Evolutionary conservation across 2,113 vertebrate genomes (phyloP).

Genomic region (Indri indri): DNA sequence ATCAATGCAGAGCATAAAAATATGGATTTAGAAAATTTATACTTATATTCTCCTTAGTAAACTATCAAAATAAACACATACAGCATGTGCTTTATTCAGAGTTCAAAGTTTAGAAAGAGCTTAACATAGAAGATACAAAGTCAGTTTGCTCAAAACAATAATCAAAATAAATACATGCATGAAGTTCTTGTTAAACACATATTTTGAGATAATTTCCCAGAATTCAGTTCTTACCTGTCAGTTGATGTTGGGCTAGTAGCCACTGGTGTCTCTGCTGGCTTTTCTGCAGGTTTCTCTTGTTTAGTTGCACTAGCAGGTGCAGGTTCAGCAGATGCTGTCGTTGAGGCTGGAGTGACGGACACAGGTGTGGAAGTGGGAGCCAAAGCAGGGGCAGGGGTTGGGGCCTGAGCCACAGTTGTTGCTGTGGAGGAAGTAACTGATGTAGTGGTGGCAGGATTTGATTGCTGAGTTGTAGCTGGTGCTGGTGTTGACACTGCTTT

Average conservation of each 20-base stretch:
- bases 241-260: constrained; percentile 81
- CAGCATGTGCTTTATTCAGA: background rate
- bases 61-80: background rate
- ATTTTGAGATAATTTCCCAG: background rate
- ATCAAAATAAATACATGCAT: background rate
- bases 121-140: background rate
- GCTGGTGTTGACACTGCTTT: constrained; percentile 86
- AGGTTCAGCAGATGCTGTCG: constrained; percentile 80
- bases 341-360: constrained; percentile 78
- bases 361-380: constrained; percentile 77
- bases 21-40: background rate
- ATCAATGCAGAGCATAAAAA: background rate
- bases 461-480: constrained; percentile 79
- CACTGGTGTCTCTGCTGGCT: constrained; percentile 83
- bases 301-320: constrained; percentile 77
- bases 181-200: background rate
- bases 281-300: constrained; percentile 86
- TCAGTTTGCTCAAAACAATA: background rate
- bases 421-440: constrained; percentile 71
- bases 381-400: constrained; percentile 79
- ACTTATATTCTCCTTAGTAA: background rate
- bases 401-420: constrained; percentile 76
- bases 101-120: background rate
- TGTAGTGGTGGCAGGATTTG: constrained; percentile 66
- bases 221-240: constrained; percentile 79